These are phyloP conservation scores for Luidia sarsii DNA, from an alignment of 53 echinoderm and acorn worm genomes.

Conservation along the genomic window DNA sequence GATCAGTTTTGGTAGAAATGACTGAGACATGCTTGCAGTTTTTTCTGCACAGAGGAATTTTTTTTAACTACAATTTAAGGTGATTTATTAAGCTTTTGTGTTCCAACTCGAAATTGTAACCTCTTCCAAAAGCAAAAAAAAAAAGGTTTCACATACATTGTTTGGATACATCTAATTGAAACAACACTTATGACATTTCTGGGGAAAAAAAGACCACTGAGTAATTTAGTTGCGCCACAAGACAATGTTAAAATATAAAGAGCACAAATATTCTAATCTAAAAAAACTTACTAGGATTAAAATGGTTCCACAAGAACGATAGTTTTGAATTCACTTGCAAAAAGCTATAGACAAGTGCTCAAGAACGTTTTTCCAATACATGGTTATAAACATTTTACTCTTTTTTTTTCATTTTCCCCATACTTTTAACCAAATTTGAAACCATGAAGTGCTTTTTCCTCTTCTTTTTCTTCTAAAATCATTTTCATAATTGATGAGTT, in stretches of 20 bases:
- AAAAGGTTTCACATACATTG: constrained; percentile 36
- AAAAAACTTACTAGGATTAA: constrained; percentile 43
- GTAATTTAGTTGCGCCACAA: constrained; percentile 36
- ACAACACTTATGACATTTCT: neutral
- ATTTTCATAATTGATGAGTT: constrained; percentile 8
- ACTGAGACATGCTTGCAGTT: constrained; percentile 16
- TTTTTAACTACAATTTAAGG: neutral
- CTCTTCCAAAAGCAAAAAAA: constrained; percentile 27
- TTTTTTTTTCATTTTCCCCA: neutral
- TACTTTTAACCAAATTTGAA: too few relatives aligned
- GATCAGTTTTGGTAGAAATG: too few relatives aligned
- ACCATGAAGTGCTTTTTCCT: too few relatives aligned
- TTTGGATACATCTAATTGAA: constrained; percentile 25
- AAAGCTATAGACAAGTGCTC: constrained; percentile 3
- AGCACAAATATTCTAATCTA: constrained; percentile 47
- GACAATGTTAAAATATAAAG: constrained; percentile 49
- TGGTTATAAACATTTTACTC: constrained; percentile 13
- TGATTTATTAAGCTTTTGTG: constrained; percentile 32
- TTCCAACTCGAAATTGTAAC: constrained; percentile 20
- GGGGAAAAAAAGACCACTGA: neutral
- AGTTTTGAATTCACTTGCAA: neutral
- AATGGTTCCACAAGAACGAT: constrained; percentile 28
- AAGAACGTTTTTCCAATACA: constrained; percentile 18
- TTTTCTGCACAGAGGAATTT: too few relatives aligned
- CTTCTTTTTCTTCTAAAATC: neutral